phyloP scores from a whole-genome alignment of 2,888 invertebrate species.

The Colostygia pectinataria region DNA sequence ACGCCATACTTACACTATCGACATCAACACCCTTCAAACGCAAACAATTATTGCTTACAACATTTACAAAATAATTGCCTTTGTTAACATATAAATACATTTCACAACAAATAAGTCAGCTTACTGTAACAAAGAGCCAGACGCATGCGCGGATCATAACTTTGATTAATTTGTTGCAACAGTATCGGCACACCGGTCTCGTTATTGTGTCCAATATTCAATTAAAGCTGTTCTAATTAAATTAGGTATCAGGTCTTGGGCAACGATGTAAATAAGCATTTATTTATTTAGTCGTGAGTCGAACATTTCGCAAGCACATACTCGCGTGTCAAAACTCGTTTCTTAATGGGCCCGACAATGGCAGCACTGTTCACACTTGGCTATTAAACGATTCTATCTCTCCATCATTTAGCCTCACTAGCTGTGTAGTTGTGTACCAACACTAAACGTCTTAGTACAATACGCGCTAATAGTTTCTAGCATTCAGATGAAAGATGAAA shows the following conservation, averaged over 20 bases:
- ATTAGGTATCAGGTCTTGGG: conserved; percentile 68
- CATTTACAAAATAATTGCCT: conserved; percentile 52
- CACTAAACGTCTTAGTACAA: conserved; percentile 51
- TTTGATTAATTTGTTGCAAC: conserved; percentile 64
- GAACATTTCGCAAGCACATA: conserved; percentile 65
- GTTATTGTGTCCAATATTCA: conserved; percentile 66
- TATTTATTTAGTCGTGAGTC: conserved; percentile 73
- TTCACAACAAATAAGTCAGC: conserved; percentile 46
- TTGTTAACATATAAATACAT: conserved; percentile 50
- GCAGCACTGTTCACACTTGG: conserved; percentile 72
- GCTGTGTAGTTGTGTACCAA: conserved; percentile 43
- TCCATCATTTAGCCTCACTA: conserved; percentile 66
- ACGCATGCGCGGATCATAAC: conserved; percentile 56
- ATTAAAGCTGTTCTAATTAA: conserved; percentile 71
- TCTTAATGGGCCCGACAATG: conserved; percentile 70
- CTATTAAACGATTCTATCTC: conserved; percentile 75
- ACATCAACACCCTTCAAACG: conserved; percentile 41
- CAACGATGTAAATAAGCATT: conserved; percentile 68
- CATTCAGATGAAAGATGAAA: conserved; percentile 47
- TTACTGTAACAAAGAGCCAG: conserved; percentile 46
- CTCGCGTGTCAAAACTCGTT: conserved; percentile 77
- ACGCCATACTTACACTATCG: conserved; percentile 13
- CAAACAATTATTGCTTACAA: conserved; percentile 39
- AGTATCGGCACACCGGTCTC: conserved; percentile 43
- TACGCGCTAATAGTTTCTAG: conserved; percentile 46